Evolutionary conservation across 2,113 vertebrate genomes (phyloP), one percentile per base, ranked within the genome.

Genomic region (Monopterus albus): DNA sequence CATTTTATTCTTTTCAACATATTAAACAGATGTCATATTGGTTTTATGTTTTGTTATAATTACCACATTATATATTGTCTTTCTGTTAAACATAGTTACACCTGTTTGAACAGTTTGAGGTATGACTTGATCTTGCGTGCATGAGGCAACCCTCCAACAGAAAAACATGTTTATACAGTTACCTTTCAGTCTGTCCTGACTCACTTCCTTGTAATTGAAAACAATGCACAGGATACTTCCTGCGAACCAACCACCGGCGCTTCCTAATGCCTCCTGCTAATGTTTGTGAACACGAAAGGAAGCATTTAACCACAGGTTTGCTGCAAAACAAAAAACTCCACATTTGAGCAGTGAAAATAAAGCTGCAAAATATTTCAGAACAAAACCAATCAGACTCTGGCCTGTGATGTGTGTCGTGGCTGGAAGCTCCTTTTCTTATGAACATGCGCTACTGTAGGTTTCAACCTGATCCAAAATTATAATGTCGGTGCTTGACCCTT

Each of bases 201-300:
- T 70, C 40, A 61, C 13, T 63, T 81, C 69, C 84, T 62, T 49
- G 47, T 58, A 7, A 72, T 17, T 79, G 17, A 60, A 67, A 88
- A 89, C 86, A 89, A 83, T 85, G 72, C 62, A 40, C 69, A 63
- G 55, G 59, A 71, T 50, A 69, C 61, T 89, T 88, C 85, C 85
- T 88, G 81, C 40, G 53, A 46, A 36, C 21, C 43, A 13, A 23
- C 25, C 23, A 8, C 12, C 14, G 14, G 50, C 21, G 4, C 52
- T 68, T 80, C 62, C 81, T 63, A 57, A 38, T n/a, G 17, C 52
- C 63, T 60, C 46, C 51, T 39, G 38, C 25, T 23, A 29, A 72
- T 40, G 57, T 33, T 25, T 72, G 53, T 50, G 33, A 45, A 31
- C 5, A 40, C 55, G 18, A n/a, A 20, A 25, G 9, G 4, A 55